These are phyloP conservation scores for Pocota personata DNA, from an alignment of 2,888 invertebrate genomes.

Conservation along the genomic window DNA sequence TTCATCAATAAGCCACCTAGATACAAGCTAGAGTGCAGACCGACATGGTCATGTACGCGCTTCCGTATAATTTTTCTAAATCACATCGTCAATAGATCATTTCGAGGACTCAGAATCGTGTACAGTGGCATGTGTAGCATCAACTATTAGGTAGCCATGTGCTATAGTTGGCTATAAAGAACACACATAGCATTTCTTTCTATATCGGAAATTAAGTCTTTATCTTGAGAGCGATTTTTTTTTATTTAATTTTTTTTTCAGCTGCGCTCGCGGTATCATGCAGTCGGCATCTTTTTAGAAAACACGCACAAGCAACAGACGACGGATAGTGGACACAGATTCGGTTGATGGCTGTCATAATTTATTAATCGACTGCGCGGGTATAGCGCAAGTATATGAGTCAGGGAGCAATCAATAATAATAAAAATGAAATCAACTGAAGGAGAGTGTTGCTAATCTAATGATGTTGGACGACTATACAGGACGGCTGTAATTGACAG, in stretches of 20 bases:
- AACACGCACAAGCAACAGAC: conserved; percentile 55
- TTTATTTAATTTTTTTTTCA: not conserved
- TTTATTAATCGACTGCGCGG: conserved; percentile 69
- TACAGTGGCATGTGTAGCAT: conserved; percentile 52
- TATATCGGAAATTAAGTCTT: conserved; percentile 71
- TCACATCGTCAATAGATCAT: conserved; percentile 72
- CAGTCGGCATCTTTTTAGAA: conserved; percentile 63
- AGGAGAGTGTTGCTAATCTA: conserved; percentile 49
- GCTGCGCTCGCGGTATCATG: conserved; percentile 58
- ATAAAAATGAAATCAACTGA: conserved; percentile 52
- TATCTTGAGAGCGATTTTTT: conserved; percentile 52
- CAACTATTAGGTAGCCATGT: not conserved
- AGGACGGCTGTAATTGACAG: not conserved
- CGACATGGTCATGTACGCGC: conserved; percentile 73
- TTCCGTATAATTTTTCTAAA: conserved; percentile 74
- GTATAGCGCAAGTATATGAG: conserved; percentile 42
- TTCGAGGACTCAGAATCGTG: conserved; percentile 38
- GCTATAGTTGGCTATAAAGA: not conserved
- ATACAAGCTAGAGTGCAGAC: conserved; percentile 66
- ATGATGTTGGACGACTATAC: conserved; percentile 34
- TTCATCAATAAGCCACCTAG: conserved; percentile 74
- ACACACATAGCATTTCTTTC: not conserved
- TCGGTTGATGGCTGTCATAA: conserved; percentile 68
- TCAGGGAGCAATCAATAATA: conserved; percentile 69
- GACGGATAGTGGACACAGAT: conserved; percentile 38